Conservation (phyloP, 2,888 invertebrate species). For the Ethmia dodecea region DNA sequence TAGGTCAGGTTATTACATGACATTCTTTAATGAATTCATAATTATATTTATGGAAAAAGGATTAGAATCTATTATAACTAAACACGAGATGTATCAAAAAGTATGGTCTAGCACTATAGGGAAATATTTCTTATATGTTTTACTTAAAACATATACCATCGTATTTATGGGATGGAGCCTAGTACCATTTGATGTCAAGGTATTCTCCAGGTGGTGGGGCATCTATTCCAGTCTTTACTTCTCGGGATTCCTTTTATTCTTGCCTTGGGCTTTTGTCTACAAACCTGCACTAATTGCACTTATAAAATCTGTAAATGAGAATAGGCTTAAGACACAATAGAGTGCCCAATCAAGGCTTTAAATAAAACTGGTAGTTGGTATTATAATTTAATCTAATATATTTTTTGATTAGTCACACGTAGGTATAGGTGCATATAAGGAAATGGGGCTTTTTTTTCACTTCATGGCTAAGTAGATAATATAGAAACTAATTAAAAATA, state of each 20-base stretch:
- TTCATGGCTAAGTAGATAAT: too few species aligned
- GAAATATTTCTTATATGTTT: constrained; percentile 68
- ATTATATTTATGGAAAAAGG: constrained; percentile 92
- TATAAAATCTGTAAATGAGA: constrained; percentile 16
- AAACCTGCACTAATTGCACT: constrained; percentile 48
- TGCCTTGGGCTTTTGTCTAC: constrained; percentile 80
- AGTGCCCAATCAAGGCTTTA: too few species aligned
- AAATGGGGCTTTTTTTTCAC: too few species aligned
- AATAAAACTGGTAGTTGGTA: too few species aligned
- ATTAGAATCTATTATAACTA: constrained; percentile 73
- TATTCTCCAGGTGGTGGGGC: constrained; percentile 81
- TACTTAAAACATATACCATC: constrained; percentile 85
- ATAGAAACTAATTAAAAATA: too few species aligned
- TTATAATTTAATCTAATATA: too few species aligned
- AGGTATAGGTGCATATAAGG: too few species aligned
- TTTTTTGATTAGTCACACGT: too few species aligned
- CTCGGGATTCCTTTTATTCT: constrained; percentile 82
- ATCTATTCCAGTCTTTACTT: constrained; percentile 82
- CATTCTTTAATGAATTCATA: constrained; percentile 94
- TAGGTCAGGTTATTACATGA: constrained; percentile 94
- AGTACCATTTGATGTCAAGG: constrained; percentile 84
- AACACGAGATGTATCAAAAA: constrained; percentile 62
- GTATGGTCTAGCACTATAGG: constrained; percentile 54
- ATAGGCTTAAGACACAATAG: constrained; percentile 5
- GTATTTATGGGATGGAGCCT: constrained; percentile 91